Conservation (phyloP, 2,797 vertebrate genomes). For the Schizothorax lantsangensis region DNA sequence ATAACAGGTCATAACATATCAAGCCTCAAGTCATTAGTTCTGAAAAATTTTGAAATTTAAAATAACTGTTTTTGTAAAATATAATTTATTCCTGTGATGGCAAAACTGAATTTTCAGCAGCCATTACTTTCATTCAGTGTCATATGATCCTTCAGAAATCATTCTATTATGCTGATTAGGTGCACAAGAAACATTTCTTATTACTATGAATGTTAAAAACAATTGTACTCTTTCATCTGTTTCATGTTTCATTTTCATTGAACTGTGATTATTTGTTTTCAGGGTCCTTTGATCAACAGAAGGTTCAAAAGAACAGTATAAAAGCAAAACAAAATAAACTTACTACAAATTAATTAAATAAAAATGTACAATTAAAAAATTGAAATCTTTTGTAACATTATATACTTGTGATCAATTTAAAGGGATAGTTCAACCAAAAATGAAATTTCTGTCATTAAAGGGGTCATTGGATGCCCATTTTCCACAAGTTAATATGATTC, state of each 20-base stretch:
- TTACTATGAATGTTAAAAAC: not conserved
- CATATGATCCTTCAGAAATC: not conserved
- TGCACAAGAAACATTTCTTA: not conserved
- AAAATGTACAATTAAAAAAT: not conserved
- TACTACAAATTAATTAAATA: too few species aligned
- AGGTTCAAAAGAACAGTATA: not conserved
- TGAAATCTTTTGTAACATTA: not conserved
- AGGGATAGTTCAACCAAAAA: not conserved
- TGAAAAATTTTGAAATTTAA: not conserved
- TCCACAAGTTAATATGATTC: too few species aligned
- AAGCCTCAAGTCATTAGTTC: not conserved
- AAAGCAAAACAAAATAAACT: too few species aligned
- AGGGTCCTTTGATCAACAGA: not conserved
- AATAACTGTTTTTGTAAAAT: not conserved
- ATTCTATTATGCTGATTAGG: not conserved
- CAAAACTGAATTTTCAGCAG: not conserved
- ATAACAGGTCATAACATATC: not conserved
- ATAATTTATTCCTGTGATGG: not conserved
- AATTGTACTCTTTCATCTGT: too few species aligned
- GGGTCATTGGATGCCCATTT: too few species aligned
- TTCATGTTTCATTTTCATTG: too few species aligned
- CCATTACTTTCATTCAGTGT: too few species aligned
- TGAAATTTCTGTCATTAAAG: not conserved
- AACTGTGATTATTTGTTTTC: not conserved
- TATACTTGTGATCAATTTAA: not conserved